Evolutionary conservation across 2,888 invertebrate genomes (phyloP).

Genomic region (Chromoteleia sp.): DNA sequence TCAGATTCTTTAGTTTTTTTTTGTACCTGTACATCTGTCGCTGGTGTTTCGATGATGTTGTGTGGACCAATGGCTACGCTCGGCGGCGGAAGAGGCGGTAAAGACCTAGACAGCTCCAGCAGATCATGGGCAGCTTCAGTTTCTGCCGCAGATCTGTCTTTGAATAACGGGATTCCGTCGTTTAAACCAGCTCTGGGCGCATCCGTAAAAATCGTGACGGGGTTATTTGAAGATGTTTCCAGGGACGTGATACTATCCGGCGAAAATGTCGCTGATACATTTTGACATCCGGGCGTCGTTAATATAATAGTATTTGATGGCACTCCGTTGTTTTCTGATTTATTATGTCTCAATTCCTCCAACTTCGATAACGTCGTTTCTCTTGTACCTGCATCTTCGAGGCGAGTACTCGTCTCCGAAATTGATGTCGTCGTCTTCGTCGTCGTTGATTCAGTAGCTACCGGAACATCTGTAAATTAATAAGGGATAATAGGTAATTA

Average conservation of each 20-base stretch:
- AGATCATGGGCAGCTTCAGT: constrained; percentile 95
- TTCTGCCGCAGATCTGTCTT: constrained; percentile 88
- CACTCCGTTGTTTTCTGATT: not conserved
- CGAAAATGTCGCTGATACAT: not conserved
- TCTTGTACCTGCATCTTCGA: constrained; percentile 9
- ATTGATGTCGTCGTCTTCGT: constrained; percentile 16
- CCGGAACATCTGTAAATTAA: constrained; percentile 54
- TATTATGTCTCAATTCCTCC: constrained; percentile 26
- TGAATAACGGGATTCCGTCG: constrained; percentile 76
- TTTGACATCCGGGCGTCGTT: not conserved
- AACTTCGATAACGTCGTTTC: constrained; percentile 4
- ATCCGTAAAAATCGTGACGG: constrained; percentile 18
- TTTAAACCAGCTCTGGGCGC: constrained; percentile 38
- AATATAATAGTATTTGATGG: constrained; percentile 1
- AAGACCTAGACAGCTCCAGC: constrained; percentile 90
- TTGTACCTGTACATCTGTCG: constrained; percentile 79
- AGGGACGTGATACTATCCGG: constrained; percentile 6
- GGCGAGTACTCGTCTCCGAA: not conserved
- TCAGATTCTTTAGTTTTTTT: too few relatives aligned
- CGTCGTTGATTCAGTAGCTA: constrained; percentile 4
- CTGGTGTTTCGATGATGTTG: constrained; percentile 84
- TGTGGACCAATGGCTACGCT: constrained; percentile 89
- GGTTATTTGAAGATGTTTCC: constrained; percentile 24
- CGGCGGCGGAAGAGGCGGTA: constrained; percentile 91
- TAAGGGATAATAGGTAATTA: constrained; percentile 1